Conservation (phyloP, 2,113 vertebrate species). For the Aphelocoma coerulescens region DNA sequence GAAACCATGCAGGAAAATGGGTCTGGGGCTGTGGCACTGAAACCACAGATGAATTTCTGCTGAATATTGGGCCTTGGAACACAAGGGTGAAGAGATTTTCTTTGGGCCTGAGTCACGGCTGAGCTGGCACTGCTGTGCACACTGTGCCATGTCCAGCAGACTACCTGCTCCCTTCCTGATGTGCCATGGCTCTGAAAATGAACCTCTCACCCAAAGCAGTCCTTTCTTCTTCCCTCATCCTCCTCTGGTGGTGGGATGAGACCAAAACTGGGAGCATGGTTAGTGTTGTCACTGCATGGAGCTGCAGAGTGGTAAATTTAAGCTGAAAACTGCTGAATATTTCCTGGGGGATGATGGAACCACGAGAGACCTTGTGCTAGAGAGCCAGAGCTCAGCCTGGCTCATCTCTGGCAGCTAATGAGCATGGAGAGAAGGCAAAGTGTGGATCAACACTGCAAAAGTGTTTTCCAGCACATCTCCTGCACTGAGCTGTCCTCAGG, state of each 20-base stretch:
- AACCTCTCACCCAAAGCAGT: neutral
- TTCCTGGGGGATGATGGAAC: neutral
- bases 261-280: neutral
- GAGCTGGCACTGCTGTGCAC: neutral
- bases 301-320: neutral
- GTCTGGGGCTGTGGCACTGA: neutral
- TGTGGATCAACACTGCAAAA: too few species aligned
- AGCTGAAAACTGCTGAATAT: neutral
- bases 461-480: neutral
- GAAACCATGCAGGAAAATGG: fast-evolving
- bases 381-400: neutral
- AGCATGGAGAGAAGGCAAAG: neutral
- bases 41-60: neutral
- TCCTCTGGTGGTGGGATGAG: neutral
- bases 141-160: neutral
- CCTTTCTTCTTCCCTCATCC: neutral
- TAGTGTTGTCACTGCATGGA: neutral
- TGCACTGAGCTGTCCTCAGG: neutral
- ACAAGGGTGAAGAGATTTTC: neutral
- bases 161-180: fast-evolving
- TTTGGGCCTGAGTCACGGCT: fast-evolving
- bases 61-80: neutral
- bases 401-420: neutral
- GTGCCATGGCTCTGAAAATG: neutral
- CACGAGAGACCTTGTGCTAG: fast-evolving